Evolutionary conservation across 2,797 vertebrate genomes (phyloP), one percentile per base, ranked within the genome.

Genomic region (Dicrostonyx torquatus): DNA sequence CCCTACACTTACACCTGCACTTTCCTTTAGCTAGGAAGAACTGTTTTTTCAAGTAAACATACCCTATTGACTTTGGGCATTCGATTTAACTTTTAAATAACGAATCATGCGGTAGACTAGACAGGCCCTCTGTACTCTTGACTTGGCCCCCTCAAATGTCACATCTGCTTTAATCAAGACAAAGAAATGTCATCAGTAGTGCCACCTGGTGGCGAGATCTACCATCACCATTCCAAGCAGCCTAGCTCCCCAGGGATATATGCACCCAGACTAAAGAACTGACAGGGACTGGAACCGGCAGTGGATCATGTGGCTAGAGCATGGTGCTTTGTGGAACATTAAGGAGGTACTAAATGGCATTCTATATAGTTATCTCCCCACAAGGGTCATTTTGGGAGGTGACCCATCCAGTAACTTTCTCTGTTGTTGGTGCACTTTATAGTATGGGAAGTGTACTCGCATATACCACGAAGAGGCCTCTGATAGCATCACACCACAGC

Each of bases 131-230:
- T 79, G 17, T 48, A 8, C 48, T 76, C 62, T 82, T 40, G 72
- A 93, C 72, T 68, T 12, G 26, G 5, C 31, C n/a, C 58, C 53
- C 70, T 87, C 91, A 79, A 89, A 88, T 26, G 68, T 60, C 95
- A 88, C 20, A 4, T 75, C 40, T 45, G 87, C 82, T 95, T 75
- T 58, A 91, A 92, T 70, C 34, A 87, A 93, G 72, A 66, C 37
- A 70, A 80, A 91, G 93, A 93, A 88, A 90, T 60, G 43, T 93
- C 96, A 93, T 72, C 89, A 88, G 85, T 72, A 89, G 85, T 76
- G 94, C 93, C 97, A 95, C 73, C 96, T 96, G 77, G 95, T 96
- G 96, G 97, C 89, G 64, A 91, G 31, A n/a, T 87, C 40, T 75
- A 37, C 76, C 15, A 76, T 76, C 85, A 29, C 78, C 45, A 70